phyloP scores from a whole-genome alignment of 2,113 vertebrate species.

The Caloenas nicobarica region DNA sequence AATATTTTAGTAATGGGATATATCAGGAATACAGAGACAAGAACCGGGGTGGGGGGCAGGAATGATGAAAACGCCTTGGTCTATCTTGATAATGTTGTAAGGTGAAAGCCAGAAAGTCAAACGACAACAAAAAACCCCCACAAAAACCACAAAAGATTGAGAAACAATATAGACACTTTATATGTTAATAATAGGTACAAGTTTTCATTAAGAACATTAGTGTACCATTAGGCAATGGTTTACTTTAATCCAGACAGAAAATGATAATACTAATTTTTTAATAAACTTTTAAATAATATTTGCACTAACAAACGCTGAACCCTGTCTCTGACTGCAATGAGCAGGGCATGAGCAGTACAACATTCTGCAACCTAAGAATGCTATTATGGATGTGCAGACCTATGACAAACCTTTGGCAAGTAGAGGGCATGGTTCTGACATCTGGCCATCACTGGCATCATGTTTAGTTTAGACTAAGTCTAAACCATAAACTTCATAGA shows the following conservation, averaged over 20 bases:
- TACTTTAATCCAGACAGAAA: background rate
- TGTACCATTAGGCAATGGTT: background rate
- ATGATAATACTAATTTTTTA: background rate
- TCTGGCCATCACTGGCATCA: background rate
- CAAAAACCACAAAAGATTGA: background rate
- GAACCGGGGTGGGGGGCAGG: rapidly evolving
- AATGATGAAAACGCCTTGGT: background rate
- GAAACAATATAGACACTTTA: background rate
- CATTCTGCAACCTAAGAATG: too few species aligned
- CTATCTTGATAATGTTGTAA: background rate
- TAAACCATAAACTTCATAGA: background rate
- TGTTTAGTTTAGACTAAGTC: background rate
- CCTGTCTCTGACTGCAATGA: background rate
- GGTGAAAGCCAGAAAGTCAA: background rate
- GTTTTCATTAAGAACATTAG: background rate
- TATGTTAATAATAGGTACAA: background rate
- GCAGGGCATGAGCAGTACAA: background rate
- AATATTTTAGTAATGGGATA: rapidly evolving
- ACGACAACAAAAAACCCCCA: background rate
- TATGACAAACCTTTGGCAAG: background rate
- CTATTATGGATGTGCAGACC: background rate
- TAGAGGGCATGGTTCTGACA: background rate
- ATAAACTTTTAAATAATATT: background rate
- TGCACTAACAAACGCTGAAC: background rate
- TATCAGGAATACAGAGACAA: background rate